Percentiles rank a stretch among this genome's conserved stretches.
Evolutionary conservation across 53 echinoderm and acorn worm genomes (phyloP).

Genomic region (Astropecten irregularis): DNA sequence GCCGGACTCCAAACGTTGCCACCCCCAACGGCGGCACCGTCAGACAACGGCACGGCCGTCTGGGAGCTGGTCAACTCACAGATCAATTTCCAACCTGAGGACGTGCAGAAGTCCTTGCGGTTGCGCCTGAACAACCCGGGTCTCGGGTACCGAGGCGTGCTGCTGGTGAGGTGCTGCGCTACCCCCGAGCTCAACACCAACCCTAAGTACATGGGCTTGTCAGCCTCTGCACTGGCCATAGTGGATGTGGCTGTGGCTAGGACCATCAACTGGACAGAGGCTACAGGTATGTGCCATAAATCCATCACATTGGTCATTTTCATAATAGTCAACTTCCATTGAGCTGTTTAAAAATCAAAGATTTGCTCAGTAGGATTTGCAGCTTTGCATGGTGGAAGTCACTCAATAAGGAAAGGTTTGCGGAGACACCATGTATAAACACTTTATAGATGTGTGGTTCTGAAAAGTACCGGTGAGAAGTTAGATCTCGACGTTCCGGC

Average conservation of each 20-base stretch:
- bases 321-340: not conserved
- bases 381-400: too few species aligned
- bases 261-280: conserved; percentile 65
- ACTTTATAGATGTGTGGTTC: too few species aligned
- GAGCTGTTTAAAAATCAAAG: not conserved
- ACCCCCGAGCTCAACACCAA: conserved; percentile 76
- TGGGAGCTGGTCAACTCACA: conserved; percentile 67
- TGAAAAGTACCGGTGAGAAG: too few species aligned
- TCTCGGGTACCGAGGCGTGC: conserved; percentile 51
- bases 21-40: not conserved
- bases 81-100: conserved; percentile 74
- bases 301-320: not conserved
- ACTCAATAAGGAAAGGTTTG: too few species aligned
- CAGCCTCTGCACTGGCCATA: conserved; percentile 61
- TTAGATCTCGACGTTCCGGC: too few species aligned
- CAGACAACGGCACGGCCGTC: conserved; percentile 20
- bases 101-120: conserved; percentile 60
- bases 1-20: conserved; percentile 17
- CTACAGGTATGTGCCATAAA: conserved; percentile 81
- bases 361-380: too few species aligned
- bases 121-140: conserved; percentile 40
- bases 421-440: too few species aligned
- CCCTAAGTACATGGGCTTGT: conserved; percentile 77
- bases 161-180: conserved; percentile 86
- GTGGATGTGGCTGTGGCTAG: conserved; percentile 62